phyloP scores from a whole-genome alignment of 2,888 invertebrate species.

The Phortica okadai region DNA sequence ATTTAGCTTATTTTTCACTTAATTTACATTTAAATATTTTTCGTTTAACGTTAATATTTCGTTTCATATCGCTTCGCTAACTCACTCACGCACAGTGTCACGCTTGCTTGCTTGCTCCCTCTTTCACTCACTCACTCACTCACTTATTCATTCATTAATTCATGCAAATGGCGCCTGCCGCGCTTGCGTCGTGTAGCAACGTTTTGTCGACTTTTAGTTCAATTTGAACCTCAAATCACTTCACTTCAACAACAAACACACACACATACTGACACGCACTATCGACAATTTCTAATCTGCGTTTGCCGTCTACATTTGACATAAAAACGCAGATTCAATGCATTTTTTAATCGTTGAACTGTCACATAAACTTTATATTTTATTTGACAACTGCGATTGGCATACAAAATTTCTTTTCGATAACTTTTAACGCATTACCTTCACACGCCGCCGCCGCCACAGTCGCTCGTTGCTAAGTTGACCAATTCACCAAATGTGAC shows the following conservation, averaged over 20 bases:
- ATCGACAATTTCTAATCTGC: slow-evolving; percentile 64
- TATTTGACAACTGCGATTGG: slow-evolving; percentile 68
- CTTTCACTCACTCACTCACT: slow-evolving; percentile 2
- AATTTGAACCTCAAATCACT: neutral
- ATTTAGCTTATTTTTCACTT: slow-evolving; percentile 53
- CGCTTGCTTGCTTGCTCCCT: neutral
- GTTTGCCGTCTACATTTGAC: slow-evolving; percentile 48
- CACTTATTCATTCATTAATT: neutral
- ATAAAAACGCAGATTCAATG: slow-evolving; percentile 62
- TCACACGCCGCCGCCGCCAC: neutral
- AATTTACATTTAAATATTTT: slow-evolving; percentile 69
- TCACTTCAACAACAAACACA: neutral
- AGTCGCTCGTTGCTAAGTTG: neutral
- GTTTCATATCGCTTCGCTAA: neutral
- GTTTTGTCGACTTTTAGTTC: slow-evolving; percentile 4
- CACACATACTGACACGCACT: slow-evolving; percentile 8
- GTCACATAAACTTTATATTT: slow-evolving; percentile 68
- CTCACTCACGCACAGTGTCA: neutral
- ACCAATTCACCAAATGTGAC: neutral
- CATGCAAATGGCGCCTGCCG: slow-evolving; percentile 26
- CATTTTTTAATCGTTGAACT: slow-evolving; percentile 64
- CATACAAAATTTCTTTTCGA: slow-evolving; percentile 66
- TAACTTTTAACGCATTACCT: slow-evolving; percentile 40
- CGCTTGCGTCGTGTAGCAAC: neutral
- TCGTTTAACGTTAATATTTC: slow-evolving; percentile 39